Evolutionary conservation across 2,113 vertebrate genomes (phyloP).

Genomic region (Oryzias woworae): DNA sequence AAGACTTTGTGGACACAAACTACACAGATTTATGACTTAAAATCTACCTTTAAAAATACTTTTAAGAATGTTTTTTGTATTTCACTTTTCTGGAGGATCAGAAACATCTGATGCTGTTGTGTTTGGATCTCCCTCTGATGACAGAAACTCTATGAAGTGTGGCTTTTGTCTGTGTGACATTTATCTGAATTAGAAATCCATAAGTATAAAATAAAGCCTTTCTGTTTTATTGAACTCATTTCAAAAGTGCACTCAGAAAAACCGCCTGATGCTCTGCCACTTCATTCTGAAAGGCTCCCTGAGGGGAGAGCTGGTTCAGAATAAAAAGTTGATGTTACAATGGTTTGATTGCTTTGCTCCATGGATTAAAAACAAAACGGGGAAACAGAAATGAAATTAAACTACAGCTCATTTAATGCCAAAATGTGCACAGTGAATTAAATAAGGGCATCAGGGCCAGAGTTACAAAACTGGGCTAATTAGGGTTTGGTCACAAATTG

Average conservation of each 20-base stretch:
- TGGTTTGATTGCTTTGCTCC: conserved; percentile 36
- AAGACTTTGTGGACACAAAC: too few relatives aligned
- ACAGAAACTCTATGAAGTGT: neutral
- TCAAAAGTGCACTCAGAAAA: conserved; percentile 18
- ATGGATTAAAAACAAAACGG: conserved; percentile 1
- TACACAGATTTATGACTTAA: too few relatives aligned
- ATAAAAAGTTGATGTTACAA: conserved; percentile 5
- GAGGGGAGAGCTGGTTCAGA: neutral
- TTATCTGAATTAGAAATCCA: neutral
- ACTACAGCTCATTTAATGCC: neutral
- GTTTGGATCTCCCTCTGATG: too few relatives aligned
- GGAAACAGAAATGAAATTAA: neutral
- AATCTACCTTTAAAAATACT: too few relatives aligned
- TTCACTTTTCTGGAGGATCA: too few relatives aligned
- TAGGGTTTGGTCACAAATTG: neutral
- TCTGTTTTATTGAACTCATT: conserved; percentile 32
- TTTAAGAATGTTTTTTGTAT: too few relatives aligned
- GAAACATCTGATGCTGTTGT: too few relatives aligned
- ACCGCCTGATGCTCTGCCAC: conserved; percentile 29
- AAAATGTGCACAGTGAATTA: conserved; percentile 5
- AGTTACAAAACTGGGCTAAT: neutral
- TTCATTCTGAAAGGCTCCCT: conserved; percentile 19
- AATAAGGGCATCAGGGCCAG: neutral
- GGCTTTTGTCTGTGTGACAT: neutral
- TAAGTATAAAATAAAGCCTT: conserved; percentile 1